Percentiles rank a stretch among this genome's conserved stretches.
phyloP scores from a whole-genome alignment of 2,113 vertebrate species.

The Odobenus rosmarus region DNA sequence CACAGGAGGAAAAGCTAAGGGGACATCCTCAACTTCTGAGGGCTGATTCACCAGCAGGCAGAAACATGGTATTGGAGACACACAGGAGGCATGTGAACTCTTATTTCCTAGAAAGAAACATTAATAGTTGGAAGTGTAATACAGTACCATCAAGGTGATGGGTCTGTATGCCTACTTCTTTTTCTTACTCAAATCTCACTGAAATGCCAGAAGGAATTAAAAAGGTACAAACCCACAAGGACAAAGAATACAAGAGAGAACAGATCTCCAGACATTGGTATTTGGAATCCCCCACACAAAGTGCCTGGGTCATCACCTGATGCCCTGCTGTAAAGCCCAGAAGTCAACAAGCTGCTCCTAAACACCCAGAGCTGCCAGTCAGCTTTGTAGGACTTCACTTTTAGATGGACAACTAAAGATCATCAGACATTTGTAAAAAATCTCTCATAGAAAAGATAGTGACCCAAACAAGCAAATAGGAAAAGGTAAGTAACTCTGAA shows the following conservation, averaged over 20 bases:
- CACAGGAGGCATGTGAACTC: neutral
- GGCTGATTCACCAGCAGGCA: neutral
- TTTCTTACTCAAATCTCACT: neutral
- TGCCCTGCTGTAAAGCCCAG: neutral
- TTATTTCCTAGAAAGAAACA: neutral
- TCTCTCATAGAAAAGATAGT: neutral
- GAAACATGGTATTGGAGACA: neutral
- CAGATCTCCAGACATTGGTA: neutral
- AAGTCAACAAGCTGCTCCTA: neutral
- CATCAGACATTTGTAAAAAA: neutral
- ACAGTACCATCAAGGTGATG: neutral
- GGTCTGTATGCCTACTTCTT: neutral
- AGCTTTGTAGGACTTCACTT: neutral
- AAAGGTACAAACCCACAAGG: neutral
- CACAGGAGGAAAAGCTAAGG: neutral
- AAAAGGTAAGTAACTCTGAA: constrained; percentile 24
- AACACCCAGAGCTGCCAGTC: neutral
- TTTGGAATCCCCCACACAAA: neutral
- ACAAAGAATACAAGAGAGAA: neutral
- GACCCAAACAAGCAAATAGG: neutral
- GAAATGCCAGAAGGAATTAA: neutral
- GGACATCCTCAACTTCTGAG: neutral
- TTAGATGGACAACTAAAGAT: neutral
- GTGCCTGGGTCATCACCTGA: neutral
- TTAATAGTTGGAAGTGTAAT: neutral